Base-by-base conservation (phyloP, 2,797 vertebrate genomes). In the Lacerta bilineata region DNA sequence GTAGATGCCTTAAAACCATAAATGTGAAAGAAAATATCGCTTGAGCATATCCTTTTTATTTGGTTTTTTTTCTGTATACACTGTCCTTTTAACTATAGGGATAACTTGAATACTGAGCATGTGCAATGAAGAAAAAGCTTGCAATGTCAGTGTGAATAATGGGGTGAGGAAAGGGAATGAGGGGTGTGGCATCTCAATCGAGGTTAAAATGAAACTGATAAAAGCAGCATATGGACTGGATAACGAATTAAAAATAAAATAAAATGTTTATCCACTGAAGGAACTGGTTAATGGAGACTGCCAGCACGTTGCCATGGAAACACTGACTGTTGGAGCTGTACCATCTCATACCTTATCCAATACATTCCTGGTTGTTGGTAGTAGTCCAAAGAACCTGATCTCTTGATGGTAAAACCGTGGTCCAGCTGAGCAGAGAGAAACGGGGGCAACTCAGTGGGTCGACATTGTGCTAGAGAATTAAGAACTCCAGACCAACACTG, bases 301-400 rank as follows among this genome's bases (percentile, higher is more conserved):
- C 98, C 98, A 98, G 98, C 98, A 99, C 98, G 97, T 97, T 98
- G 98, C 98, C 97, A 98, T 98, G 97, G 98, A 98, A 97, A 98
- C 97, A 97, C 97, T 98, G 97, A 97, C 96, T 97, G 96, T 97
- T 96, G 97, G 97, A 91, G 93, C 98, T 98, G 97, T 96, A 97
- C 97, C 97, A 96, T 97, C 96, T 97, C 98, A 97, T 99, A 99
- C 98, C 98, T 99, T 98, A 99, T 99, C 98, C 98, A 99, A 98
- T 97, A 98, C 98, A 99, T 98, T 98, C 98, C 98, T 98, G 98
- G 98, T 97, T 98, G 98, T 93, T 98, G 98, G 97, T 98, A 98
- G 98, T 98, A 98, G 98, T 98, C 98, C 98, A 99, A 97, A 98
- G 98, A 99, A 97, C 98, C 98, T 98, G 98, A 98, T 97, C 98